Percentiles rank a stretch among this genome's conserved stretches.
Evolutionary conservation across 23 tunicate species (phyloP).

Genomic region (Halocynthia roretzi): DNA sequence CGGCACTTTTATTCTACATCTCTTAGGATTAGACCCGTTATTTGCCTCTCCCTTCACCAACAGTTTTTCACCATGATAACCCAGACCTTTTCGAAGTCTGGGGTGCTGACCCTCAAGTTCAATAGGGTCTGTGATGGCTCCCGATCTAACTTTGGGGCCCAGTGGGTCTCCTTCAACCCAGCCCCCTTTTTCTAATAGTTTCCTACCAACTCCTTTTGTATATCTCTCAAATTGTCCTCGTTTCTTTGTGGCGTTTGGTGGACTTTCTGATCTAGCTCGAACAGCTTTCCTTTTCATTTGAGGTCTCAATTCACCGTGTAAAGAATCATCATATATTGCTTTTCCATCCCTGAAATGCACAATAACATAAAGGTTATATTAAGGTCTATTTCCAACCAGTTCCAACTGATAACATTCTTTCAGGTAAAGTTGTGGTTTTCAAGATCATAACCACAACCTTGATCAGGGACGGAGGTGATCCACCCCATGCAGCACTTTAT

Average conservation of each 20-base stretch:
- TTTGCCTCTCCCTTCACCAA: neutral
- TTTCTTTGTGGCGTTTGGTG: neutral
- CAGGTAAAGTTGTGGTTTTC: too few species aligned
- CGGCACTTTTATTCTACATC: neutral
- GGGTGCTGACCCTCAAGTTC: constrained; percentile 53
- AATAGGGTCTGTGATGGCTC: constrained; percentile 50
- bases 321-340: constrained; percentile 19
- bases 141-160: constrained; percentile 33
- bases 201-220: constrained; percentile 62
- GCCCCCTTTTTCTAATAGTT: constrained; percentile 49
- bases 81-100: constrained; percentile 39
- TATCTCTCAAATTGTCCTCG: constrained; percentile 39
- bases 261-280: constrained; percentile 20
- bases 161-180: constrained; percentile 46
- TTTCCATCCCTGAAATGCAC: constrained; percentile 8
- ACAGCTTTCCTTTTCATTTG: constrained; percentile 1
- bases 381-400: neutral
- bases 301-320: neutral
- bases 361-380: neutral
- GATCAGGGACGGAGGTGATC: too few species aligned
- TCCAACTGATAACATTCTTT: too few species aligned
- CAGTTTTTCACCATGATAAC: constrained; percentile 41
- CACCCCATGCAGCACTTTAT: too few species aligned
- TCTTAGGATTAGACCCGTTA: neutral
- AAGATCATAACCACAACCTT: too few species aligned